phyloP scores from a whole-genome alignment of 2,113 vertebrate species.

The Eleginops maclovinus region DNA sequence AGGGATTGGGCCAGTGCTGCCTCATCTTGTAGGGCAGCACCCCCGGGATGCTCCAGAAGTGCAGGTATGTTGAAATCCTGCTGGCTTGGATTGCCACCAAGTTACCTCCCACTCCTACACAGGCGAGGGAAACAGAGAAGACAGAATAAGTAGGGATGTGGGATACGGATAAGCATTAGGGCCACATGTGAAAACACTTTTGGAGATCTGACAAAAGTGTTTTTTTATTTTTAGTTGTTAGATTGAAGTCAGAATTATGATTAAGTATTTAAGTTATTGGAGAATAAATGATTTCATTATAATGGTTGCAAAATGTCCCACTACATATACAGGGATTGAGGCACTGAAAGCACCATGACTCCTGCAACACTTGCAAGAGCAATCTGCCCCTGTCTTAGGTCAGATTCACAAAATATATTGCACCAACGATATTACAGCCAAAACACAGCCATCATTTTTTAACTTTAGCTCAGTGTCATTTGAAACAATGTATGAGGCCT shows the following conservation, averaged over 20 bases:
- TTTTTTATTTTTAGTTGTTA: too few relatives aligned
- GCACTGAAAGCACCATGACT: too few relatives aligned
- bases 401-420: too few relatives aligned
- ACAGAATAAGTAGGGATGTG: background rate
- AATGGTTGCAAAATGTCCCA: background rate
- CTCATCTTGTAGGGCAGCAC: constrained; percentile 93
- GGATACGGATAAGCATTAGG: too few relatives aligned
- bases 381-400: too few relatives aligned
- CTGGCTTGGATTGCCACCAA: constrained; percentile 97
- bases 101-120: constrained; percentile 93
- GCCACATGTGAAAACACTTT: too few relatives aligned
- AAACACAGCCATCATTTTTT: too few relatives aligned
- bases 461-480: too few relatives aligned
- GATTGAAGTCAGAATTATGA: background rate
- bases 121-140: background rate
- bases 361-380: too few relatives aligned
- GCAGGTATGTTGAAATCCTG: constrained; percentile 94
- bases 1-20: constrained; percentile 92
- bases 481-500: too few relatives aligned
- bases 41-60: constrained; percentile 92
- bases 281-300: background rate
- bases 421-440: too few relatives aligned
- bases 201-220: too few relatives aligned
- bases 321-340: background rate
- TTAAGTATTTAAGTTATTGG: background rate